A percentile compares a stretch with the other conserved stretches of the same genome.
Conservation (phyloP, 2,888 invertebrate species). For the Pharmacophagus antenor region DNA sequence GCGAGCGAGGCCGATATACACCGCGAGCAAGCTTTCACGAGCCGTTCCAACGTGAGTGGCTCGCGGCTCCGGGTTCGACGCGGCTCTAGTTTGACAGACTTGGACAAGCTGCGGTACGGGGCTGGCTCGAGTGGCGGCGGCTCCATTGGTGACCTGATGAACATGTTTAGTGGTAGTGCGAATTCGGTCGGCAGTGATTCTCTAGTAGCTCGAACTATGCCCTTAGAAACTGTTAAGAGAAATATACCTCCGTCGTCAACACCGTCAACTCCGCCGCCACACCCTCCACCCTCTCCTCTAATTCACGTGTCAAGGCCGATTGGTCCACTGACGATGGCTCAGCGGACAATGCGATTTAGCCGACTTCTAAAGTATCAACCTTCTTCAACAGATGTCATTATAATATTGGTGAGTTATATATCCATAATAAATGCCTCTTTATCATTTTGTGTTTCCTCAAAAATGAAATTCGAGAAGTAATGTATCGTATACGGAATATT, state of each 20-base stretch:
- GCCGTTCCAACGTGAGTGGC: constrained; percentile 65
- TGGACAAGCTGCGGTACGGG: constrained; percentile 83
- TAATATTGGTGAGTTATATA: constrained; percentile 62
- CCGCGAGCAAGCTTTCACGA: constrained; percentile 80
- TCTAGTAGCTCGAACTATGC: constrained; percentile 86
- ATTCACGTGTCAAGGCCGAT: constrained; percentile 68
- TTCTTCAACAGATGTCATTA: constrained; percentile 71
- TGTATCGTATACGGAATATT: background rate
- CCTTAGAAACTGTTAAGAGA: constrained; percentile 85
- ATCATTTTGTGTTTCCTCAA: background rate
- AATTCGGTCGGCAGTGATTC: constrained; percentile 87
- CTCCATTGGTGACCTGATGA: constrained; percentile 90
- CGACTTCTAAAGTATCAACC: constrained; percentile 85
- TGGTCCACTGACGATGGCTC: constrained; percentile 84
- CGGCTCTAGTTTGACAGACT: constrained; percentile 86
- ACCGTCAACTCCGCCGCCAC: constrained; percentile 71
- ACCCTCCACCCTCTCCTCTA: constrained; percentile 62
- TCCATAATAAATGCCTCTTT: background rate
- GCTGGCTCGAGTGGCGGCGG: constrained; percentile 76
- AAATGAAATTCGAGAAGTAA: constrained; percentile 1
- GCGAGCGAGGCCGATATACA: constrained; percentile 72
- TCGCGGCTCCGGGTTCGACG: constrained; percentile 82
- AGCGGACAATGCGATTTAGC: constrained; percentile 85
- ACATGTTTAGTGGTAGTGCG: constrained; percentile 86
- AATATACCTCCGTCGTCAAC: constrained; percentile 70